Percentiles rank a stretch among this genome's conserved stretches.
Evolutionary conservation across 2,797 vertebrate genomes (phyloP).

Genomic region (Spondyliosoma cantharus): DNA sequence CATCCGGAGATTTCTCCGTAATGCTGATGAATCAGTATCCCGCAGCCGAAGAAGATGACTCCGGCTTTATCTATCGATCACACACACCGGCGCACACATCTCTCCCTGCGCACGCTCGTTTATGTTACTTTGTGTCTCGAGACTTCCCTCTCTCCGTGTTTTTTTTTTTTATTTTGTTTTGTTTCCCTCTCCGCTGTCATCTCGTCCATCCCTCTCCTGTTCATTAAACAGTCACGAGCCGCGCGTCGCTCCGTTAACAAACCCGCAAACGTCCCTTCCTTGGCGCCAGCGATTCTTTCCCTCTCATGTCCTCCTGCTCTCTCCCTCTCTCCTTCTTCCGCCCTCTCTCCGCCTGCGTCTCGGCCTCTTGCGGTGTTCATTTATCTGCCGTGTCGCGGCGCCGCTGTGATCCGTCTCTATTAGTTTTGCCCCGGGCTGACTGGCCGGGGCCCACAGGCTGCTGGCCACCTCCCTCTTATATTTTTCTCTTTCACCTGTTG

Average conservation of each 20-base stretch:
- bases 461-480: neutral
- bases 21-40: conserved; percentile 54
- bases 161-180: too few relatives aligned
- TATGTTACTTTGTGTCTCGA: conserved; percentile 7
- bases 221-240: conserved; percentile 26
- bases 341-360: conserved; percentile 13
- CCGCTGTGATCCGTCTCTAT: conserved; percentile 51
- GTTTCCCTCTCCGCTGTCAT: neutral
- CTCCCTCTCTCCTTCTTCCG: conserved; percentile 1
- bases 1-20: conserved; percentile 30
- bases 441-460: conserved; percentile 35
- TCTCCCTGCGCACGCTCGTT: neutral
- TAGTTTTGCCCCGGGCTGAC: conserved; percentile 40
- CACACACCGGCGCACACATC: neutral
- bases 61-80: conserved; percentile 7
- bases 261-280: conserved; percentile 39
- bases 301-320: conserved; percentile 2
- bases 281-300: conserved; percentile 29
- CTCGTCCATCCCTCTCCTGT: conserved; percentile 3
- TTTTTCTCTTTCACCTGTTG: conserved; percentile 24
- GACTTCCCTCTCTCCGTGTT: conserved; percentile 1
- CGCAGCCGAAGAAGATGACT: conserved; percentile 24
- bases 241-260: conserved; percentile 11
- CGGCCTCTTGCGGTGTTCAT: conserved; percentile 39
- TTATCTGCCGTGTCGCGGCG: conserved; percentile 35